Percentiles rank a stretch among this genome's conserved stretches.
phyloP scores from a whole-genome alignment of 2,888 invertebrate species.

The Lithophane ornitopus region DNA sequence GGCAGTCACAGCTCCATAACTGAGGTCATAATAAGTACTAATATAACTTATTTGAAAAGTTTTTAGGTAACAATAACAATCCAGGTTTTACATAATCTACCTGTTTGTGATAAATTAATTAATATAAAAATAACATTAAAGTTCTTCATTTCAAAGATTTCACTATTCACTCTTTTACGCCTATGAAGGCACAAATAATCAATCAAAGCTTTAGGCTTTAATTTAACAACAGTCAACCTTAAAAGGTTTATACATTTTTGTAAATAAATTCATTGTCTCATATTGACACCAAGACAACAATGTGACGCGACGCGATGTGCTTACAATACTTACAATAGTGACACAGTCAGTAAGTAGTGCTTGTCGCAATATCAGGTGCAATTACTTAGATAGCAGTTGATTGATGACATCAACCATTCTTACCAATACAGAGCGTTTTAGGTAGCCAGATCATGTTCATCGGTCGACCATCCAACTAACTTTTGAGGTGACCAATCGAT shows the following conservation, averaged over 20 bases:
- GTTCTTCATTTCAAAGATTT: background rate
- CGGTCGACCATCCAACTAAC: background rate
- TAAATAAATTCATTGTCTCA: background rate
- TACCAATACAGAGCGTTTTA: background rate
- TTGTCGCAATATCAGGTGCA: background rate
- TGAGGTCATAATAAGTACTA: slow-evolving; percentile 41
- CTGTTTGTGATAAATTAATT: slow-evolving; percentile 52
- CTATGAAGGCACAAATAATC: slow-evolving; percentile 41
- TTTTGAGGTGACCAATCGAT: background rate
- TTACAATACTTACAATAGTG: background rate
- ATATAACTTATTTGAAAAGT: slow-evolving; percentile 17
- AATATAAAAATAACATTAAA: slow-evolving; percentile 39
- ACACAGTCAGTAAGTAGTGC: slow-evolving; percentile 1
- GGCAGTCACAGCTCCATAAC: slow-evolving; percentile 41
- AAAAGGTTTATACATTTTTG: background rate
- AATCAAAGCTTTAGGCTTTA: slow-evolving; percentile 20
- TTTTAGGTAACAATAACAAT: slow-evolving; percentile 39
- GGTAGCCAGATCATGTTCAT: background rate
- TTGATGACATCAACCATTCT: background rate
- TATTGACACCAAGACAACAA: background rate
- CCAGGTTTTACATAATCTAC: slow-evolving; percentile 3
- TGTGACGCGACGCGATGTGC: background rate
- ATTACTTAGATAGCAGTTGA: background rate
- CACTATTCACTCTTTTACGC: slow-evolving; percentile 16
- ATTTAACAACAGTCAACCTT: slow-evolving; percentile 25